Base-by-base conservation (phyloP, 92 coral and sea anemone species). In the Umimayanthus kanabou region DNA sequence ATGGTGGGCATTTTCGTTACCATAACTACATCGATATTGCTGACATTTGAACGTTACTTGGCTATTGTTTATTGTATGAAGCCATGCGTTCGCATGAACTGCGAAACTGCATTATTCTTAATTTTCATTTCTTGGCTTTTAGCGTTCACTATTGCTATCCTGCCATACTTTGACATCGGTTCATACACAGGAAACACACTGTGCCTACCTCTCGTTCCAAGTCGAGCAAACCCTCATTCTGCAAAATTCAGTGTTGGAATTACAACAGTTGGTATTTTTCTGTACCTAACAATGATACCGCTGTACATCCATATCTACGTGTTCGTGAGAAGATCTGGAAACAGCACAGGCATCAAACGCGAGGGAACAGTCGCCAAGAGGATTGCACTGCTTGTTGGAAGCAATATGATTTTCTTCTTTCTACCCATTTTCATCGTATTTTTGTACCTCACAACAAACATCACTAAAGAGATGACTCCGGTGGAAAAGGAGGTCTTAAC, bases 131-230 rank as follows among this genome's bases (percentile, higher is more conserved):
- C 91, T 29, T 94, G 95, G 95, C 40, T 75, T 7, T 25, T 94
- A 37, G 92, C 95, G 2, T 11, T 94, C 30, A 7, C 66, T 39
- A 80, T 90, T 10, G 95, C 98, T 16, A 84, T 88, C 6, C 89
- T 93, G 23, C 98, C 98, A 15, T 80, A 85, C 72, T 65, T 89
- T 25, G 88, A 92, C 57, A 64, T 93, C 50, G 94, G 98, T 5
- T 91, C 98, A 4, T 94, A 94, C 93, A 91, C 93, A 16, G 89
- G 93, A 15, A 94, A 94, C 58, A 94, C 98, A 1, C 86, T 93
- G 92, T 94, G 98, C 57, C 90, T 94, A 9, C 98, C 98, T 0
- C 87, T 94, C 39, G 95, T 93, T 64, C 95, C 98, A 28, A 89
- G 92, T 6, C 87, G 85, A 49, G 85, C 64, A 6, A 92, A 88